Evolutionary conservation across 1,140 invertebrate genomes (phyloP).

Genomic region (Aphelinus atriplicis): DNA sequence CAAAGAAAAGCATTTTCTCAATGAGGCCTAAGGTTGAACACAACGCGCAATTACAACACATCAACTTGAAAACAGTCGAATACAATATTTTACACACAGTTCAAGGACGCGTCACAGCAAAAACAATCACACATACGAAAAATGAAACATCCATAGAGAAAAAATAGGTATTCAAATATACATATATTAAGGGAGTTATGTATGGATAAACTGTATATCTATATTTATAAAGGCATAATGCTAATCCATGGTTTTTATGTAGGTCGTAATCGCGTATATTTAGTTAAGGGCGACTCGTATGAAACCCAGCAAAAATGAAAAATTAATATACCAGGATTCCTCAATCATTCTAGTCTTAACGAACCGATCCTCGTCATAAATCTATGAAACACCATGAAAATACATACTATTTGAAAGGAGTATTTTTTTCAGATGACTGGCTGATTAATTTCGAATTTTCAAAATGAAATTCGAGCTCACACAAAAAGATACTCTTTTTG

Average conservation of each 20-base stretch:
- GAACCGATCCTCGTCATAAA: slow-evolving; percentile 40
- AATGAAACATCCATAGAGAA: slow-evolving; percentile 30
- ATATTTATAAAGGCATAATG: slow-evolving; percentile 39
- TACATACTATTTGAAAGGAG: not conserved
- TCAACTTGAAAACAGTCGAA: slow-evolving; percentile 1
- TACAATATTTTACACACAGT: slow-evolving; percentile 10
- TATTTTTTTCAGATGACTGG: not conserved
- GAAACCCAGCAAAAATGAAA: slow-evolving; percentile 16
- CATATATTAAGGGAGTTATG: slow-evolving; percentile 26
- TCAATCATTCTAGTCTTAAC: slow-evolving; percentile 41
- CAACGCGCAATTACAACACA: slow-evolving; percentile 26
- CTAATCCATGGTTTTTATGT: slow-evolving; percentile 39
- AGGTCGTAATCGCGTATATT: slow-evolving; percentile 31
- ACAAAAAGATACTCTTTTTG: not conserved
- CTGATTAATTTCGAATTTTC: not conserved
- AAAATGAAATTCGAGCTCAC: not conserved
- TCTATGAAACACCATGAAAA: slow-evolving; percentile 12
- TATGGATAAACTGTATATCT: slow-evolving; percentile 39
- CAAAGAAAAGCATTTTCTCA: slow-evolving; percentile 25
- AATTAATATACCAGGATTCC: slow-evolving; percentile 30
- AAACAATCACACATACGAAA: slow-evolving; percentile 16
- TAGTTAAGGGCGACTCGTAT: slow-evolving; percentile 36
- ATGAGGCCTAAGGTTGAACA: slow-evolving; percentile 38
- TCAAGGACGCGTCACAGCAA: not conserved
- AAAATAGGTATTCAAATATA: slow-evolving; percentile 43